phyloP scores from a whole-genome alignment of 2,888 invertebrate genomes.

The Homarus gammarus region DNA sequence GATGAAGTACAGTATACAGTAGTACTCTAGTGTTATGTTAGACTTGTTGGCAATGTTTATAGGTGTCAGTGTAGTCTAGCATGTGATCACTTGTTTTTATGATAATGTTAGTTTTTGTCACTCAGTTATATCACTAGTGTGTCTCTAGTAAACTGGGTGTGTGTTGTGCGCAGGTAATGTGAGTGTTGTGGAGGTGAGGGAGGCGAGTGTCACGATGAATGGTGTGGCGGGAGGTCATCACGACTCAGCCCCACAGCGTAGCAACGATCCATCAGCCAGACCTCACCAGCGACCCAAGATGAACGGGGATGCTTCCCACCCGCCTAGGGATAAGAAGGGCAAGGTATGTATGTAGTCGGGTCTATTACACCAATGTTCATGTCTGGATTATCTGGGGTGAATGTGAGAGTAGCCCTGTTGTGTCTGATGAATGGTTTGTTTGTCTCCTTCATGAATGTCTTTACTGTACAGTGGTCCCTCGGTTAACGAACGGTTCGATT shows the following conservation, averaged over 20 bases:
- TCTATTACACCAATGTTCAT: too few species aligned
- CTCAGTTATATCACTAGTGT: neutral
- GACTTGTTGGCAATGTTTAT: too few species aligned
- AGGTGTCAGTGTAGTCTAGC: too few species aligned
- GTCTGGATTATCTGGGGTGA: too few species aligned
- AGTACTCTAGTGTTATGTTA: too few species aligned
- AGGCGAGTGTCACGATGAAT: slow-evolving; percentile 68
- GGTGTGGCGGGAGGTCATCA: slow-evolving; percentile 62
- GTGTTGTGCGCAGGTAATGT: slow-evolving; percentile 53
- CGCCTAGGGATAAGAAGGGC: slow-evolving; percentile 62
- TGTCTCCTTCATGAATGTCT: too few species aligned
- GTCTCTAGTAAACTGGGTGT: neutral
- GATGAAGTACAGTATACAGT: too few species aligned
- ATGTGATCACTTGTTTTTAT: neutral
- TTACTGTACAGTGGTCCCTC: too few species aligned
- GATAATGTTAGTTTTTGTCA: neutral
- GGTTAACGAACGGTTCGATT: too few species aligned
- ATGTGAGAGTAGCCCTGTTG: too few species aligned
- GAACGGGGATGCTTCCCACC: slow-evolving; percentile 64
- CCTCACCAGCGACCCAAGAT: slow-evolving; percentile 57
- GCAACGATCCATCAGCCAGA: slow-evolving; percentile 45
- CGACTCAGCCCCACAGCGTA: slow-evolving; percentile 47
- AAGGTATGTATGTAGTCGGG: slow-evolving; percentile 42
- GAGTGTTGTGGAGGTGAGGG: slow-evolving; percentile 63
- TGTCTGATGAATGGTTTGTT: too few species aligned